Percentiles rank a stretch among this genome's conserved stretches.
These are phyloP conservation scores for Mayetiola destructor DNA, from an alignment of 2,888 invertebrate genomes.

Conservation along the genomic window DNA sequence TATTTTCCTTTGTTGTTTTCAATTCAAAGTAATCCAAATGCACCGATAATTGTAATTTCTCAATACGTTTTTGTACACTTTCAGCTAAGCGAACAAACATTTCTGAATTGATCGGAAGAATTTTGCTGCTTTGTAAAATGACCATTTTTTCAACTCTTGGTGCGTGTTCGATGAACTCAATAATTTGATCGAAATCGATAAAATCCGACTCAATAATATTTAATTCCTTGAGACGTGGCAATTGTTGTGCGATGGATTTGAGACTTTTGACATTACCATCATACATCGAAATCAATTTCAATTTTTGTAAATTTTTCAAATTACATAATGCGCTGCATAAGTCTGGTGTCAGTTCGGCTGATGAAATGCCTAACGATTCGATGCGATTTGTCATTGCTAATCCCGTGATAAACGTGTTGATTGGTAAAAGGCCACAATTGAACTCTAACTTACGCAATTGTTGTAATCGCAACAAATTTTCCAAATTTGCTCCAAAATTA, in stretches of 20 bases:
- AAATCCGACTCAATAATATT: background rate
- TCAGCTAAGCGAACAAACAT: background rate
- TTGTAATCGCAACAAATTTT: constrained; percentile 3
- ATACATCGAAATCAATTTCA: constrained; percentile 4
- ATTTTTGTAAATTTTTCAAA: constrained; percentile 3
- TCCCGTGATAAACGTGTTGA: background rate
- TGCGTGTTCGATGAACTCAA: background rate
- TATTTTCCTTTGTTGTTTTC: background rate
- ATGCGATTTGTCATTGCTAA: constrained; percentile 4
- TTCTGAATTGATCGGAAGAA: background rate
- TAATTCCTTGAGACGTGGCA: background rate
- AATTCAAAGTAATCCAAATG: background rate
- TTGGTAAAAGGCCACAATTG: constrained; percentile 1
- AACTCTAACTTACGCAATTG: background rate
- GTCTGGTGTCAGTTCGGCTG: constrained; percentile 2
- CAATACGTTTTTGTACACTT: constrained; percentile 2
- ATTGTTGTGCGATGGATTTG: background rate
- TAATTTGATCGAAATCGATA: background rate
- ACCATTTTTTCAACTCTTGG: constrained; percentile 1
- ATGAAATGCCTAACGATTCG: constrained; percentile 3
- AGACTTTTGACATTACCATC: constrained; percentile 1
- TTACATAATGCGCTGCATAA: constrained; percentile 1
- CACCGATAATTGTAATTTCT: background rate
- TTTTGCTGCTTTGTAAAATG: constrained; percentile 4
- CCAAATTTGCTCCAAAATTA: background rate